A percentile compares a stretch with the other conserved stretches of the same genome.
phyloP scores from a whole-genome alignment of 2,113 vertebrate species.

The Periophthalmodon schlosseri region DNA sequence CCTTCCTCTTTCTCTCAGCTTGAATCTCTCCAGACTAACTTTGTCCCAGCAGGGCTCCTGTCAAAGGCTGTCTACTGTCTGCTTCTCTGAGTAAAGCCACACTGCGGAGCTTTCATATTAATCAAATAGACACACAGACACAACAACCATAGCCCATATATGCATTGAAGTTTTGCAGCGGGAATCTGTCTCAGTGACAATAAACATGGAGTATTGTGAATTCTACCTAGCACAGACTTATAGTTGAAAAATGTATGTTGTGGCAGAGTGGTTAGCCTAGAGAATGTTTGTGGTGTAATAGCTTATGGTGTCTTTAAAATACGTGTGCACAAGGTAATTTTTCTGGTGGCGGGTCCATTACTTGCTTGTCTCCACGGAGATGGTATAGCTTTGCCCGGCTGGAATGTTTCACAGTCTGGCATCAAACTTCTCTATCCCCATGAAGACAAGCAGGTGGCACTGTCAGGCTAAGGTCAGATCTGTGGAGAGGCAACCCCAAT shows the following conservation, averaged over 20 bases:
- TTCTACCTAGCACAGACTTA: neutral
- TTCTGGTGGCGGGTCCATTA: too few species aligned
- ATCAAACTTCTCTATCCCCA: too few species aligned
- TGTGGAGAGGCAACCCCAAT: too few species aligned
- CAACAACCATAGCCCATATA: neutral
- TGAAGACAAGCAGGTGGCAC: too few species aligned
- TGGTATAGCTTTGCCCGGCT: too few species aligned
- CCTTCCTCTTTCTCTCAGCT: neutral
- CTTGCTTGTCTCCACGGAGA: too few species aligned
- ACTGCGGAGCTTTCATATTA: neutral
- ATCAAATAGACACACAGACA: neutral
- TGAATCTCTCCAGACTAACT: conserved; percentile 2
- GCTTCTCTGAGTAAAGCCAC: conserved; percentile 1
- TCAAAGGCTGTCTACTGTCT: neutral
- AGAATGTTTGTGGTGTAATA: neutral
- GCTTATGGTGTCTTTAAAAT: too few species aligned
- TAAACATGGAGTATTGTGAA: neutral
- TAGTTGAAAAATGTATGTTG: neutral
- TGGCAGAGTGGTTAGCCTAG: neutral
- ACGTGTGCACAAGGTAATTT: too few species aligned
- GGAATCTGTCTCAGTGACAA: neutral
- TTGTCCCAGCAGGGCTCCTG: neutral
- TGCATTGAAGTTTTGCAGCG: neutral
- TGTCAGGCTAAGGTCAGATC: too few species aligned
- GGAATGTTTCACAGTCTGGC: too few species aligned